Evolutionary conservation across 2,113 vertebrate genomes (phyloP), one percentile per base, ranked within the genome.

Genomic region (Saguinus imperator): DNA sequence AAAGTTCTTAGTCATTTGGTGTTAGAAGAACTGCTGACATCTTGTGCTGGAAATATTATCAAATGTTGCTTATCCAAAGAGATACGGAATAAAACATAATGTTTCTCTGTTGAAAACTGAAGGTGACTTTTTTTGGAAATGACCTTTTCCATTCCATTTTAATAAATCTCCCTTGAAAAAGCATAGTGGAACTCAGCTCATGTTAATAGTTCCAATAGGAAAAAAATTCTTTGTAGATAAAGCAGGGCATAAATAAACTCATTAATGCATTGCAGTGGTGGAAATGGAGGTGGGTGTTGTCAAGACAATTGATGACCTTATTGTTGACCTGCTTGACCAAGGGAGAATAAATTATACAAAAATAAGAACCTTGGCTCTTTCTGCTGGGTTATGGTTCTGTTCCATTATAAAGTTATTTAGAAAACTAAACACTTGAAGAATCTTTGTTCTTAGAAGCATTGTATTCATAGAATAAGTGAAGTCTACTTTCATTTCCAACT

Each of bases 341-440:
- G 96, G 91, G 50, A 85, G 88, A 91, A 85, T 96, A 92, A 96
- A 91, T 96, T 97, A 87, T 9, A 45, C 52, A 76, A 91, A 90
- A 96, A 48, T 97, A 95, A 95, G 76, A 90, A 79, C 86, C 13
- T 96, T 91, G 86, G 58, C 82, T 90, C 81, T 94, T 93, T 94
- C 76, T 73, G 50, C 77, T 93, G 77, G 86, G 97, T 61, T 61
- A 85, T 95, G 93, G 23, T 93, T 97, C 94, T 97, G 86, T 83
- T 97, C 73, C 61, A 81, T 94, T 94, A 93, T 66, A 72, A 93
- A 91, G 73, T 81, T 97, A 94, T 89, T 96, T 97, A 94, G 94
- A 89, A 96, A 97, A 95, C 83, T 93, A 97, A 97, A 97, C 93
- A 96, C 52, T 91, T 94, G 66, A 96, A 79, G 91, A 86, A 73